A percentile compares a stretch with the other conserved stretches of the same genome.
Conservation (phyloP, 2,113 vertebrate species). For the Atractosteus spatula region DNA sequence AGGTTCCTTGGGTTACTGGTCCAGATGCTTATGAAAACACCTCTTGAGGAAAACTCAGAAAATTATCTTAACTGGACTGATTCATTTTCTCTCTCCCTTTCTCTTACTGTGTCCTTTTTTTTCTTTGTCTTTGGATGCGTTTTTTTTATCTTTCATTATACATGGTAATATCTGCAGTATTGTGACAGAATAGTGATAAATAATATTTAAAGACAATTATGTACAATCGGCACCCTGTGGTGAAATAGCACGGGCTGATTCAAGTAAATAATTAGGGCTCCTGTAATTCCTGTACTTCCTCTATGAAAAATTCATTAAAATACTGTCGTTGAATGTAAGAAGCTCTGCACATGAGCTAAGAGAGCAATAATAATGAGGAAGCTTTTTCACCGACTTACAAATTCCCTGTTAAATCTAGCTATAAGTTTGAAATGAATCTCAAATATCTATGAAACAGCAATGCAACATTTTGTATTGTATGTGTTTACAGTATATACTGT, state of each 20-base stretch:
- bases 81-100: neutral
- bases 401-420: constrained; percentile 13
- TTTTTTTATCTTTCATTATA: constrained; percentile 44
- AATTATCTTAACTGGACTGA: neutral
- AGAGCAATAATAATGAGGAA: constrained; percentile 19
- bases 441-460: constrained; percentile 1
- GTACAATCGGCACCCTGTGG: constrained; percentile 41
- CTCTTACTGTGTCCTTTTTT: neutral
- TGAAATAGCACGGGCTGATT: constrained; percentile 31
- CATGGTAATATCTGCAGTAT: constrained; percentile 52
- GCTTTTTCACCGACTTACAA: constrained; percentile 17
- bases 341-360: neutral
- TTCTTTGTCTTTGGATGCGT: constrained; percentile 31
- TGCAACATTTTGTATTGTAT: neutral
- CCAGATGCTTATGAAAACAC: neutral
- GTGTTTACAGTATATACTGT: neutral
- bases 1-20: neutral
- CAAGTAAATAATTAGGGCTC: constrained; percentile 45
- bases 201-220: constrained; percentile 43
- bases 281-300: constrained; percentile 13
- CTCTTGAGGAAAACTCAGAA: neutral
- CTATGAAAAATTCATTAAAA: constrained; percentile 23
- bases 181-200: constrained; percentile 40
- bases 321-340: constrained; percentile 5
- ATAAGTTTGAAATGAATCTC: constrained; percentile 21